Evolutionary conservation across 2,113 vertebrate genomes (phyloP).

Genomic region (Lepisosteus osseus): DNA sequence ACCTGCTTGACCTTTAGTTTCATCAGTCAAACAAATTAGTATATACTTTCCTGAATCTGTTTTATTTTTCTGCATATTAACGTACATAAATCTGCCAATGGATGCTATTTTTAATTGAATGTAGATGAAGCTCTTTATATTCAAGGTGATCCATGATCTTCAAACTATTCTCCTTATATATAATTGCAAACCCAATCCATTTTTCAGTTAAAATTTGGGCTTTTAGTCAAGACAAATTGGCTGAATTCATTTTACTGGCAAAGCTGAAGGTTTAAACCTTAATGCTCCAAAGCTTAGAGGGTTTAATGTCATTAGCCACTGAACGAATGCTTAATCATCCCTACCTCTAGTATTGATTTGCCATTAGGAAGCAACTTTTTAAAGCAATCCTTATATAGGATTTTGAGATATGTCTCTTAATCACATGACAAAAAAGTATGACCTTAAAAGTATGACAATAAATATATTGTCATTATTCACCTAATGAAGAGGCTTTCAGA

Average conservation of each 20-base stretch:
- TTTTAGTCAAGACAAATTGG: constrained; percentile 33
- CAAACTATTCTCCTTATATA: constrained; percentile 26
- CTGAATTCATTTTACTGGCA: constrained; percentile 32
- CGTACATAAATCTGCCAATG: constrained; percentile 40
- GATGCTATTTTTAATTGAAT: constrained; percentile 64
- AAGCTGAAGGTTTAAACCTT: constrained; percentile 27
- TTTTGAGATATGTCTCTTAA: constrained; percentile 2
- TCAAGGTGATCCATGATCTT: constrained; percentile 51
- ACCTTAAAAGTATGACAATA: background rate
- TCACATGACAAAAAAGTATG: background rate
- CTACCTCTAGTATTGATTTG: constrained; percentile 1
- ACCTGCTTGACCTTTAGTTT: constrained; percentile 45
- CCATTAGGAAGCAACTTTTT: background rate
- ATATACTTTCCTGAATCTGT: constrained; percentile 44
- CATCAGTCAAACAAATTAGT: constrained; percentile 32
- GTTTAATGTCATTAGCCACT: constrained; percentile 60
- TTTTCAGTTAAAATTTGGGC: constrained; percentile 32
- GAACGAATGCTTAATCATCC: constrained; percentile 63
- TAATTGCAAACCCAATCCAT: constrained; percentile 33
- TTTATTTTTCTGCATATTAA: constrained; percentile 56
- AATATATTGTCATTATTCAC: too few relatives aligned
- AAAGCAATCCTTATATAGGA: background rate
- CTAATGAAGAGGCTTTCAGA: too few relatives aligned
- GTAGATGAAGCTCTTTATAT: constrained; percentile 55
- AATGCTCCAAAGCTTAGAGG: constrained; percentile 32